Conservation (phyloP, 92 coral and sea anemone genomes). For the Parazoanthus darwini region DNA sequence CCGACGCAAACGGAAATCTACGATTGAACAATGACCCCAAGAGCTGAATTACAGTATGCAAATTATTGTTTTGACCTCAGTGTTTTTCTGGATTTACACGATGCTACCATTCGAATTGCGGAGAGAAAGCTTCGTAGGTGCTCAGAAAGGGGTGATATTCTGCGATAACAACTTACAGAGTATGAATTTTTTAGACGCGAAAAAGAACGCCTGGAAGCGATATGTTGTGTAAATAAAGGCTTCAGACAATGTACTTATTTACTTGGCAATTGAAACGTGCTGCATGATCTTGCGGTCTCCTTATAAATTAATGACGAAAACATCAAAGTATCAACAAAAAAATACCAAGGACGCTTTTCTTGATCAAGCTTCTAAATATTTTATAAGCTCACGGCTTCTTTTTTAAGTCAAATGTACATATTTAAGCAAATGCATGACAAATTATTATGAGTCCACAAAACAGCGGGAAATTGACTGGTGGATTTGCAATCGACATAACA, state of each 20-base stretch:
- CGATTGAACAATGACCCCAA: not conserved
- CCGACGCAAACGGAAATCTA: slow-evolving; percentile 8
- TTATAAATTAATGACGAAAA: slow-evolving; percentile 26
- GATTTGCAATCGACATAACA: slow-evolving; percentile 37
- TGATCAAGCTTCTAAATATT: slow-evolving; percentile 36
- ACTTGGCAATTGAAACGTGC: slow-evolving; percentile 5
- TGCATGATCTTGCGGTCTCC: not conserved
- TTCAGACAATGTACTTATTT: not conserved
- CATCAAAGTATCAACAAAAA: slow-evolving; percentile 17
- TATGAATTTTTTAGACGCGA: not conserved
- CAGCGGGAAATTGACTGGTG: slow-evolving; percentile 23
- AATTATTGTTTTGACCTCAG: slow-evolving; percentile 24
- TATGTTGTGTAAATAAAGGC: slow-evolving; percentile 5
- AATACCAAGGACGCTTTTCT: slow-evolving; percentile 36
- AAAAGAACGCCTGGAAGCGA: not conserved
- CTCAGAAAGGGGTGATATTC: not conserved
- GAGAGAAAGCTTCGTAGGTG: not conserved
- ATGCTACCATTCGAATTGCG: slow-evolving; percentile 12
- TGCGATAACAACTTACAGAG: slow-evolving; percentile 1
- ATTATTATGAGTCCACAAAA: not conserved
- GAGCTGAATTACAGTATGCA: not conserved
- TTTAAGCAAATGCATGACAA: slow-evolving; percentile 3
- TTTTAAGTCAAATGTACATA: slow-evolving; percentile 16
- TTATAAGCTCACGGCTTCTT: slow-evolving; percentile 14
- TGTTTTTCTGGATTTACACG: not conserved